These are phyloP conservation scores for Bombus haemorrhoidalis DNA, from an alignment of 1,140 invertebrate species.

Conservation along the genomic window DNA sequence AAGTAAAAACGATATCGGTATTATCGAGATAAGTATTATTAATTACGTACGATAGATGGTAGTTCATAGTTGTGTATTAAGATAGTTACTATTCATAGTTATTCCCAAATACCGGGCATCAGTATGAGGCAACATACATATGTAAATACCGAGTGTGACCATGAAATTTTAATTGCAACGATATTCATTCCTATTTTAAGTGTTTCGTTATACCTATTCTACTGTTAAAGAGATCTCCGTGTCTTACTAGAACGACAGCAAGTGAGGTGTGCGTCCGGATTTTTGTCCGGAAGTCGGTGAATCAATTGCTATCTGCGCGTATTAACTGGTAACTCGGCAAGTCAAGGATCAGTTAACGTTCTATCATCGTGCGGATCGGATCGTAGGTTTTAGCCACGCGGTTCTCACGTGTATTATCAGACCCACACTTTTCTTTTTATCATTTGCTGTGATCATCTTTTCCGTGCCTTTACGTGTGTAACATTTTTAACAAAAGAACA, in stretches of 20 bases:
- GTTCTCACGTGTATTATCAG: background rate
- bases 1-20: slow-evolving; percentile 11
- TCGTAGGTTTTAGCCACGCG: slow-evolving; percentile 21
- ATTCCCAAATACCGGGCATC: slow-evolving; percentile 28
- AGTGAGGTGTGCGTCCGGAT: background rate
- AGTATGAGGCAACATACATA: background rate
- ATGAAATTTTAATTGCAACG: slow-evolving; percentile 13
- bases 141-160: background rate
- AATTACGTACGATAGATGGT: slow-evolving; percentile 14
- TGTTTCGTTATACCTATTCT: background rate
- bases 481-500: no score
- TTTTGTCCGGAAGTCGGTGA: slow-evolving; percentile 57
- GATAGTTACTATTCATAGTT: background rate
- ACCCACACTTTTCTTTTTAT: background rate
- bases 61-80: slow-evolving; percentile 22
- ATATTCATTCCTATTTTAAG: slow-evolving; percentile 12
- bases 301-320: slow-evolving; percentile 57
- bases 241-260: no score
- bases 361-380: slow-evolving; percentile 59
- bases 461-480: no score
- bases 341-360: slow-evolving; percentile 66
- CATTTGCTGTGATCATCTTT: background rate
- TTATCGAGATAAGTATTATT: background rate
- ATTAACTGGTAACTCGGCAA: slow-evolving; percentile 59
- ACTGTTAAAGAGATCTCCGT: background rate